Percentiles rank a stretch among this genome's conserved stretches.
phyloP scores from a whole-genome alignment of 1,140 invertebrate genomes.

The Hestina assimilis region DNA sequence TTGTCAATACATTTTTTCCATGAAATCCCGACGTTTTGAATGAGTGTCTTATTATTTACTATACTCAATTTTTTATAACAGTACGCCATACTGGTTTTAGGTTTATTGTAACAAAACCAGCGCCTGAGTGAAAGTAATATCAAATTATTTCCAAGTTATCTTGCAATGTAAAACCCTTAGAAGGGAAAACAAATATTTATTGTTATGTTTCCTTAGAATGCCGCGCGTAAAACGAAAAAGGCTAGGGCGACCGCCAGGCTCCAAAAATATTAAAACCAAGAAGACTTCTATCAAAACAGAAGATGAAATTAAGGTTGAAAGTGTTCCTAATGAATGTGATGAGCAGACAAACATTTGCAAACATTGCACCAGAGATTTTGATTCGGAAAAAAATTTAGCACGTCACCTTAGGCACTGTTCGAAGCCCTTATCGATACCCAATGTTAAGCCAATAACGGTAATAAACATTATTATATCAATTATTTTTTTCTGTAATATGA shows the following conservation, averaged over 20 bases:
- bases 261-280: conserved; percentile 37
- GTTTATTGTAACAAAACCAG: conserved; percentile 24
- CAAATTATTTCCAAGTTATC: conserved; percentile 48
- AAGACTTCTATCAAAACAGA: neutral
- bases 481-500: no score
- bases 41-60: neutral
- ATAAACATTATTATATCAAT: neutral
- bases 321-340: conserved; percentile 11
- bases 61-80: neutral
- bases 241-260: conserved; percentile 40
- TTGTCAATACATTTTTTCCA: neutral
- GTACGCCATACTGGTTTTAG: conserved; percentile 11
- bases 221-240: conserved; percentile 49
- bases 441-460: neutral
- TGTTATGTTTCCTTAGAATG: conserved; percentile 37
- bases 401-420: conserved; percentile 7
- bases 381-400: conserved; percentile 7
- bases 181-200: conserved; percentile 32
- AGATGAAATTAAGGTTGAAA: conserved; percentile 22
- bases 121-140: conserved; percentile 73
- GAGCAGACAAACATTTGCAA: neutral
- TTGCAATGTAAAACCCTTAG: conserved; percentile 29
- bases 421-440: neutral
- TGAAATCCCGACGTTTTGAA: neutral
- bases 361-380: conserved; percentile 2